These are phyloP conservation scores for Caenorhabditis tropicalis DNA, from an alignment of 1,140 invertebrate species.

Conservation along the genomic window DNA sequence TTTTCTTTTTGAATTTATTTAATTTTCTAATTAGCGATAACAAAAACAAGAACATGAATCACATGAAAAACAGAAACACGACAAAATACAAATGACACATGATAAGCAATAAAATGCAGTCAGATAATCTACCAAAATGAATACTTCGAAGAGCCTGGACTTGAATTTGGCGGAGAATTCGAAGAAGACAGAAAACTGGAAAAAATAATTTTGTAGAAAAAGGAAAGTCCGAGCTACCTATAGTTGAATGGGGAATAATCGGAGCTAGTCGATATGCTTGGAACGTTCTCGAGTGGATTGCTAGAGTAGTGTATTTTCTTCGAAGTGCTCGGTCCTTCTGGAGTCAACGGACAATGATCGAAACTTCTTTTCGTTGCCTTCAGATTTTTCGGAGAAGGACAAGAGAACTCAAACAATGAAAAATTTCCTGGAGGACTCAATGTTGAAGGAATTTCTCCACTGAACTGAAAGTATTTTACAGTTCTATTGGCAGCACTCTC, in stretches of 20 bases:
- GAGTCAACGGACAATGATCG: no score
- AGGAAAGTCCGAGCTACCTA: not conserved
- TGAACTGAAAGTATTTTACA: no score
- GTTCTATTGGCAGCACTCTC: no score
- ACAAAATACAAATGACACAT: not conserved
- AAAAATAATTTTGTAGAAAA: not conserved
- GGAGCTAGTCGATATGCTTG: not conserved
- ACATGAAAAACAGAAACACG: not conserved
- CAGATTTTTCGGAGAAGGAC: no score
- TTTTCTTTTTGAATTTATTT: not conserved
- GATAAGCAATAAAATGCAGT: not conserved
- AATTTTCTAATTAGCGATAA: not conserved
- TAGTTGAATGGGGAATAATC: conserved; percentile 7
- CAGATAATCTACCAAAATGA: not conserved
- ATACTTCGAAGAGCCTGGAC: not conserved
- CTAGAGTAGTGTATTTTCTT: not conserved
- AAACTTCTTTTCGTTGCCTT: no score
- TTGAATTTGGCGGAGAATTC: not conserved
- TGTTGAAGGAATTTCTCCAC: no score
- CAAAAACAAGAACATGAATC: not conserved
- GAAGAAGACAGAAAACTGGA: not conserved
- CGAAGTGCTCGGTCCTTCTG: not conserved
- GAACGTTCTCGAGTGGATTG: not conserved
- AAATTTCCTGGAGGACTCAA: no score
- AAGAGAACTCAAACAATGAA: no score